Base-by-base conservation (phyloP, 2,797 vertebrate species). In the Chrysocyon brachyurus region DNA sequence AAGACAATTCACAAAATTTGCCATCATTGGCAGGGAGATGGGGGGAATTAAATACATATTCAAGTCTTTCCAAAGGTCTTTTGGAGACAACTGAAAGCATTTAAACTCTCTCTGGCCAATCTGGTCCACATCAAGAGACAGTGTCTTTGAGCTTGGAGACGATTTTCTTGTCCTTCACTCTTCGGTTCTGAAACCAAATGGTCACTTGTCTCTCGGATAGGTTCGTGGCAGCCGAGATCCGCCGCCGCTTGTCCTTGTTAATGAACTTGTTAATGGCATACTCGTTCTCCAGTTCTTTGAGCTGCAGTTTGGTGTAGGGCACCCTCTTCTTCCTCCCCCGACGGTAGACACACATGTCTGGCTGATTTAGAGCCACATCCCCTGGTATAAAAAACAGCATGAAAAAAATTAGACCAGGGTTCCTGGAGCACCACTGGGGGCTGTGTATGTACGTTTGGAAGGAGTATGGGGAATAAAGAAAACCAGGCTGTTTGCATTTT, bases 191-290 rank as follows among this genome's bases (percentile, higher is more conserved):
- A 99, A 99, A 99, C 99, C 99, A 99, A 98, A 99, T 99, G 97
- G 99, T 99, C 93, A 99, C 99, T 99, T 99, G 99, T 99, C 99
- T 99, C 94, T 99, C 99, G 14, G 99, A 99, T 97, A 99, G 99
- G 97, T 98, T 99, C 95, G 99, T 99, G 98, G 99, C 99, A 97
- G 99, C 99, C 36, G 99, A 99, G 98, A 99, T 99, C 98, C 99
- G 99, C 98, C 99, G 98, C 99, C 99, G 98, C 99, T 99, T 99
- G 99, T 99, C 99, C 99, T 99, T 99, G 99, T 99, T 99, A 99
- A 99, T 99, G 99, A 99, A 99, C 99, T 99, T 99, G 99, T 99
- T 99, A 98, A 99, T 98, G 98, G 98, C 99, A 98, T 99, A 99
- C 98, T 99, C 99, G 97, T 99, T 99, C 98, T 99, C 99, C 99